phyloP scores from a whole-genome alignment of 2,888 invertebrate genomes.

The Galerucella calmariensis region DNA sequence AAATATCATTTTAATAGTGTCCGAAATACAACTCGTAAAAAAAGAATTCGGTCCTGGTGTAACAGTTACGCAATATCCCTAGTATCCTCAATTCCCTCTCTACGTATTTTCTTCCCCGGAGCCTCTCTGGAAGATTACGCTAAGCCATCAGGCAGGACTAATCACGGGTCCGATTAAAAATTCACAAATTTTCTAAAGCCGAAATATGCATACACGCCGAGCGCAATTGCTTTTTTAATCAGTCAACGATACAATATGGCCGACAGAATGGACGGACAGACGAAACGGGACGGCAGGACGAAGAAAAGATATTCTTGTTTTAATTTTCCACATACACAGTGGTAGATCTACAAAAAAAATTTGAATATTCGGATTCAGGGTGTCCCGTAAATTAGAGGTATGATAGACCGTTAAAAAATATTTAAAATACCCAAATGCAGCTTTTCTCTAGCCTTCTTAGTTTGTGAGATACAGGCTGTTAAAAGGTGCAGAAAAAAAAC shows the following conservation, averaged over 20 bases:
- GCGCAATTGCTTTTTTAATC: constrained; percentile 42
- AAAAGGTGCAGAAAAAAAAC: no score
- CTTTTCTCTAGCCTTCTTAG: no score
- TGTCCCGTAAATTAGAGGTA: no score
- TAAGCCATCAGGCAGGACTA: constrained; percentile 46
- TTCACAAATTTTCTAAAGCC: constrained; percentile 46
- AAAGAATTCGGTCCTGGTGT: not conserved
- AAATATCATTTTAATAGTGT: not conserved
- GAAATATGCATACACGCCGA: constrained; percentile 38
- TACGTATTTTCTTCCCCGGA: constrained; percentile 14
- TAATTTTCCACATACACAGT: constrained; percentile 10
- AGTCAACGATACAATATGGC: constrained; percentile 40
- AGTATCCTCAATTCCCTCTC: constrained; percentile 9
- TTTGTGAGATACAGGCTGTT: no score
- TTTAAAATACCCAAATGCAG: no score
- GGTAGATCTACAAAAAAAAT: not conserved
- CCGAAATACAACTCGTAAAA: not conserved
- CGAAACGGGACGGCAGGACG: constrained; percentile 8
- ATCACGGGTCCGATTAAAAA: constrained; percentile 53
- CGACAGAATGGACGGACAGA: constrained; percentile 4
- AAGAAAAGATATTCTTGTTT: constrained; percentile 7
- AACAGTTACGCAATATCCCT: not conserved
- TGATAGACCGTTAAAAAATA: no score
- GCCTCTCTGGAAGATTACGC: constrained; percentile 37
- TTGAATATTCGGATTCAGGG: not conserved